phyloP scores from a whole-genome alignment of 2,888 invertebrate genomes.

The Cybosia mesomella region DNA sequence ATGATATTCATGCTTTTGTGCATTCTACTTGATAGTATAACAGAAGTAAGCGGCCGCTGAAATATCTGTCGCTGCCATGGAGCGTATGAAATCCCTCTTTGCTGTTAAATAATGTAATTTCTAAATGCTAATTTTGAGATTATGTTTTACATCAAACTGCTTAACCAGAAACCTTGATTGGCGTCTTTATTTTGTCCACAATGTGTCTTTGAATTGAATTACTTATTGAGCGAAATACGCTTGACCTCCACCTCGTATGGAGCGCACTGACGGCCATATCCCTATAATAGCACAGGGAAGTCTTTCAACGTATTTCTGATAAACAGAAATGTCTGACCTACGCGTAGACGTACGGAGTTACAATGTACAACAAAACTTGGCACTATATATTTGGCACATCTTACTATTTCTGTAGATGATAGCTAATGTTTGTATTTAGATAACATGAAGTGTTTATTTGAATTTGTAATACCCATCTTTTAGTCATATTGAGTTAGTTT shows the following conservation, averaged over 20 bases:
- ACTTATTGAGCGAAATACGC: neutral
- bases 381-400: constrained; percentile 20
- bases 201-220: neutral
- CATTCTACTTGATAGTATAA: too few relatives aligned
- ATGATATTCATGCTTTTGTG: too few relatives aligned
- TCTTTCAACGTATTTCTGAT: neutral
- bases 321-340: constrained; percentile 6
- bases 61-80: too few relatives aligned
- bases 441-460: neutral
- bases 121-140: too few relatives aligned
- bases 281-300: neutral
- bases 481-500: neutral
- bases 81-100: too few relatives aligned
- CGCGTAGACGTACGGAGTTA: neutral
- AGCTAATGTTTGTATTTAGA: constrained; percentile 1
- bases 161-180: too few relatives aligned
- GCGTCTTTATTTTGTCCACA: neutral
- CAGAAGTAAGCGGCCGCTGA: too few relatives aligned
- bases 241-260: neutral
- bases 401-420: constrained; percentile 1
- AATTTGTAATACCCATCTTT: neutral
- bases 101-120: too few relatives aligned
- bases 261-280: neutral
- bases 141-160: too few relatives aligned
- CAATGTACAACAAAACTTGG: constrained; percentile 17